Evolutionary conservation across 2,888 invertebrate genomes (phyloP), one percentile per base, ranked within the genome.

Genomic region (Agonopterix alstromeriana): DNA sequence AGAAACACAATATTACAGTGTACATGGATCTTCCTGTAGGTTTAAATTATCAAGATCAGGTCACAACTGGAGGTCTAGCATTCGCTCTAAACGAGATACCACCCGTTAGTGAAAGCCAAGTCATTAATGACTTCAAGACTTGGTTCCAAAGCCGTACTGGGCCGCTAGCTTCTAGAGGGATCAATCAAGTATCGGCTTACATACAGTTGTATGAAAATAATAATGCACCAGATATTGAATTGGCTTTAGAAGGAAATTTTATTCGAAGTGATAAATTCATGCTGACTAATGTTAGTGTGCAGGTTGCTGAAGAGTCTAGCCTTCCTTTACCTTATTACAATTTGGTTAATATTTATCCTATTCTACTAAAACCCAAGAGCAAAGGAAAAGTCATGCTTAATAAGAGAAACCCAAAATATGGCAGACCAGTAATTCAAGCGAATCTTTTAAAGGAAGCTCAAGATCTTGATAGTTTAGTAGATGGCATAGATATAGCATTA

Each of bases 251-350:
- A 70, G 88, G 88, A 44, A 88, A 88, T 55, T 86, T 73, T 56
- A 66, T 88, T 36, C 73, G 88, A 69, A 88, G 82, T 55, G 88
- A 88, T 57, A 88, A 88, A 55, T 88, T 87, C 55, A 77, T 87
- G 76, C 64, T 88, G 0, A 86, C 81, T 36, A 88, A 88, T 48
- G 65, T 88, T 7, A 85, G 77, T 62, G 82, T 88, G 0, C 76
- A 77, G 35, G 65, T 69, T 10, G 77, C 81, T 1, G 88, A 88
- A 63, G 88, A 88, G 62, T 70, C 73, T 2, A 82, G 73, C 51
- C 54, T 81, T 44, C 88, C 87, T n/a, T 55, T 86, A 42, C 63
- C 85, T 8, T 88, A 84, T 57, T 89, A 88, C 53, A 89, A 89
- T 59, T 67, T 87, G 59, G 77, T 89, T 0, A 82, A 85, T 53